Conservation (phyloP, 2,797 vertebrate species). For the Adelosebastes latens region DNA sequence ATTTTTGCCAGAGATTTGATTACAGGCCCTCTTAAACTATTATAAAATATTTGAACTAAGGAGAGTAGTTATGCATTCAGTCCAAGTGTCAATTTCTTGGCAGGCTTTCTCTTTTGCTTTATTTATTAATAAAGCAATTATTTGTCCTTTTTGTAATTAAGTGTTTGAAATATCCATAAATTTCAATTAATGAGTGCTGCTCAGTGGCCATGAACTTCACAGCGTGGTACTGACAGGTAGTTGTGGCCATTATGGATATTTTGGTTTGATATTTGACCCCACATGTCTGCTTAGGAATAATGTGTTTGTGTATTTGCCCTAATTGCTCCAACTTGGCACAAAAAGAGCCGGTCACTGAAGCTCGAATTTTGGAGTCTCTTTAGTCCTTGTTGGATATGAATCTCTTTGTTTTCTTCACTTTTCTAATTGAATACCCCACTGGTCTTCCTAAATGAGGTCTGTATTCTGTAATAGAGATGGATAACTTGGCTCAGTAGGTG, state of each 20-base stretch:
- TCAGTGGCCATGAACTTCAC: slow-evolving; percentile 44
- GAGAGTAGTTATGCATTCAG: slow-evolving; percentile 19
- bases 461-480: slow-evolving; percentile 47
- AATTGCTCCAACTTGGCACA: slow-evolving; percentile 23
- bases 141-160: slow-evolving; percentile 27
- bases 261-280: slow-evolving; percentile 42
- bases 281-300: background rate
- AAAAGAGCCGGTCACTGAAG: background rate
- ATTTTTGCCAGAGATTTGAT: background rate
- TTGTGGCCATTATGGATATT: slow-evolving; percentile 33
- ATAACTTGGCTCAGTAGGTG: slow-evolving; percentile 58
- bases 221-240: slow-evolving; percentile 44
- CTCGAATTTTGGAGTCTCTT: slow-evolving; percentile 20
- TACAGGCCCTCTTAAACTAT: background rate
- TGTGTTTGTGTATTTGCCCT: slow-evolving; percentile 2
- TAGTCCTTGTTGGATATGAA: slow-evolving; percentile 31
- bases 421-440: slow-evolving; percentile 58
- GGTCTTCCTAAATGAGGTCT: slow-evolving; percentile 29
- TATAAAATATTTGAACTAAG: background rate
- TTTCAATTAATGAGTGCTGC: slow-evolving; percentile 47
- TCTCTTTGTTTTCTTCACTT: slow-evolving; percentile 38
- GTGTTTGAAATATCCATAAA: slow-evolving; percentile 46
- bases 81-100: background rate
- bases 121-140: slow-evolving; percentile 58
- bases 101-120: slow-evolving; percentile 39